A percentile compares a stretch with the other conserved stretches of the same genome.
phyloP scores from a whole-genome alignment of 2,797 vertebrate genomes.

The Syngnathus rostellatus region DNA sequence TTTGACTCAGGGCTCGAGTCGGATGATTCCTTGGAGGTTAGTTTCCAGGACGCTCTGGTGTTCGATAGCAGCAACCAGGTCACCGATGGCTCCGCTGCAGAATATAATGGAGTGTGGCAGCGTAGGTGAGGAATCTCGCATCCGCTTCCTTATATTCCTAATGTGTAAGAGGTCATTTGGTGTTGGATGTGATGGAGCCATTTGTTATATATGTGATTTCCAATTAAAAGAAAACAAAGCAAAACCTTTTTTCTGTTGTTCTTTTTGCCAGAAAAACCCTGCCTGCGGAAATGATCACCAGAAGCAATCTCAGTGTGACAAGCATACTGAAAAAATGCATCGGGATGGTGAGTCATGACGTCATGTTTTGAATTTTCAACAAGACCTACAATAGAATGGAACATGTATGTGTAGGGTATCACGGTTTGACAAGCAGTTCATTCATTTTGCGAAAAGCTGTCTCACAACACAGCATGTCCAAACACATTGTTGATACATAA shows the following conservation, averaged over 20 bases:
- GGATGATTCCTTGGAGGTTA: constrained; percentile 86
- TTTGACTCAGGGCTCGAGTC: constrained; percentile 82
- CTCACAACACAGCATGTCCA: neutral
- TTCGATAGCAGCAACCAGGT: constrained; percentile 60
- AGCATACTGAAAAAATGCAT: constrained; percentile 94
- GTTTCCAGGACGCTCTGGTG: constrained; percentile 76
- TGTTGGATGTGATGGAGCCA: neutral
- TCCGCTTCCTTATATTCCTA: neutral
- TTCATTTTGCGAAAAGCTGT: neutral
- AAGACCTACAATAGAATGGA: neutral
- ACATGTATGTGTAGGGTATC: neutral
- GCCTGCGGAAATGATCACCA: constrained; percentile 87
- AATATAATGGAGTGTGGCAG: constrained; percentile 81
- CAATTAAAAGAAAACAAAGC: neutral
- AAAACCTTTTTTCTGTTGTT: neutral
- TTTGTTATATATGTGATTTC: neutral
- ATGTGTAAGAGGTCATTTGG: neutral
- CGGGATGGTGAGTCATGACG: constrained; percentile 80
- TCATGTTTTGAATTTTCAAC: neutral
- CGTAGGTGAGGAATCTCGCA: constrained; percentile 67
- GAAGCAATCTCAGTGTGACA: constrained; percentile 92
- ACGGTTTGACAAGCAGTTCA: neutral
- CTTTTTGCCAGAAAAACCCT: constrained; percentile 71
- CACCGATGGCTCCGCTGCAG: constrained; percentile 58
- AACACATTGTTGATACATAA: neutral